Evolutionary conservation across 2,888 invertebrate species (phyloP), one percentile per base, ranked within the genome.

Genomic region (Brachypalpus laphriformis): DNA sequence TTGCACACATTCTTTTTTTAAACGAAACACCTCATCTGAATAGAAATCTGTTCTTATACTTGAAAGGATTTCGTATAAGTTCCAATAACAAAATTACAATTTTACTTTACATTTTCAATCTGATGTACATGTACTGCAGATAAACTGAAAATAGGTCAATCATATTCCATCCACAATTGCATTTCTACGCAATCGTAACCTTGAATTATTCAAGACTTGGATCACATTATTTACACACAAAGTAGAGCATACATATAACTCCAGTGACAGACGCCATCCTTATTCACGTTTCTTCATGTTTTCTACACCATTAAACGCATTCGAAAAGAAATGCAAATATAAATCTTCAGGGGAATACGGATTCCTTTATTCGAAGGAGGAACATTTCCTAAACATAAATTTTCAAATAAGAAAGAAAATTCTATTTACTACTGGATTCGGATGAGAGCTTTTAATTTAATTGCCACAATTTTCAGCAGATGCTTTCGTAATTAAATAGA

Each of bases 401-500:
- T 31, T 18, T 40, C 0, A 40, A 16, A 42, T 14, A 5, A 61
- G 25, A 16, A 59, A 6, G 37, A 14, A 61, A 31, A 28, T 42
- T 61, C 28, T 45, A 42, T 61, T 61, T 28, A 61, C 45, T 28
- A 45, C 22, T 22, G 20, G 20, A 40, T n/a, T 25, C 28, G 45
- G 45, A 25, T 1, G 61, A 28, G 45, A 14, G 45, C 3, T 28
- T 45, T 45, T 61, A 61, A 61, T 61, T 25, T 61, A 61, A 61
- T 61, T 45, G 45, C 61, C 42, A 9, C 61, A 61, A 45, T 61
- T 61, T 61, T 45, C 16, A 61, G 16, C 61, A 45, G 61, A 61
- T 45, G 61, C 45, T 16, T 42, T 28, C n/a, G 61, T 28, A 61
- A 61, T 45, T 61, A 61, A 45, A 61, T 45, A 45, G 45, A 42